These are phyloP conservation scores for Lochmaea crataegi DNA, from an alignment of 2,888 invertebrate species.

Conservation along the genomic window DNA sequence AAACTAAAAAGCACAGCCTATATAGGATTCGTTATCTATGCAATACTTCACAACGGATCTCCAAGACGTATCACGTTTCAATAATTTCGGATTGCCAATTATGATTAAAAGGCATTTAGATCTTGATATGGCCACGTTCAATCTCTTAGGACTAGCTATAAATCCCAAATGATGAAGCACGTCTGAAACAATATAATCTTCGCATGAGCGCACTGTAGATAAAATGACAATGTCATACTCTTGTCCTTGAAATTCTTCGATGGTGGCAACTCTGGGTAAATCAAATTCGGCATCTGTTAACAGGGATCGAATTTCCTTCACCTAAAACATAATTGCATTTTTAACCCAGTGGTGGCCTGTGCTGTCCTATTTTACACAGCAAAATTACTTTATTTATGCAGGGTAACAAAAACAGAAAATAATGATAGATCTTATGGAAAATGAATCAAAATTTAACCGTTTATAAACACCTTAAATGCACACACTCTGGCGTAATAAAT, in stretches of 20 bases:
- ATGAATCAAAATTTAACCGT: too few species aligned
- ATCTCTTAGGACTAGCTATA: constrained; percentile 78
- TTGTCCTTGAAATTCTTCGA: constrained; percentile 90
- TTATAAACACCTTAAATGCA: too few species aligned
- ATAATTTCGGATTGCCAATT: constrained; percentile 84
- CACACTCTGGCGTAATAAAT: too few species aligned
- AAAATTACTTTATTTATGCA: too few species aligned
- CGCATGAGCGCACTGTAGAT: constrained; percentile 74
- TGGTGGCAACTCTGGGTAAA: constrained; percentile 79
- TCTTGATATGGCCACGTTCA: constrained; percentile 91
- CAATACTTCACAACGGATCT: constrained; percentile 73
- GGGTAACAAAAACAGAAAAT: too few species aligned
- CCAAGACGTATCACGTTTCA: constrained; percentile 78
- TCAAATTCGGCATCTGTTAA: constrained; percentile 68
- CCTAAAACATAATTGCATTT: constrained; percentile 62
- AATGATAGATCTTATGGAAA: too few species aligned
- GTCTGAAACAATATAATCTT: constrained; percentile 64
- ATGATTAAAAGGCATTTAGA: constrained; percentile 83
- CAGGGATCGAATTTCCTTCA: constrained; percentile 71
- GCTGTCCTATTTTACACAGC: too few species aligned
- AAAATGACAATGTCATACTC: constrained; percentile 80
- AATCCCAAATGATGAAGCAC: constrained; percentile 75
- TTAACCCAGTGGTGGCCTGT: too few species aligned
- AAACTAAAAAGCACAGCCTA: constrained; percentile 72
- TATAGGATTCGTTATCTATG: constrained; percentile 73